These are phyloP conservation scores for Drosophila eugracilis DNA, from an alignment of 1,140 invertebrate species.

Conservation along the genomic window DNA sequence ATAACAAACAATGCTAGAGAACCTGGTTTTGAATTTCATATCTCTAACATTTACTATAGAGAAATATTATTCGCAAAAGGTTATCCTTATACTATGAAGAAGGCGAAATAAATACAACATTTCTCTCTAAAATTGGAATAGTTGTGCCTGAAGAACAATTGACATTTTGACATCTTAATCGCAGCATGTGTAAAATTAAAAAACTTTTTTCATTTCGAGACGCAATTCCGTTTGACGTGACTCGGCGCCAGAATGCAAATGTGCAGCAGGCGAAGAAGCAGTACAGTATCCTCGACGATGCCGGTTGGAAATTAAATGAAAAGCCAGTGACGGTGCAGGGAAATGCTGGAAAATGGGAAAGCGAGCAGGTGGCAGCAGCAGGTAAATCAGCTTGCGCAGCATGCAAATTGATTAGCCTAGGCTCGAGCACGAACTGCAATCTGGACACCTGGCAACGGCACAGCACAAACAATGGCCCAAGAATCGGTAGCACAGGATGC, in stretches of 20 bases:
- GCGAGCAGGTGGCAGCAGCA: conserved; percentile 22
- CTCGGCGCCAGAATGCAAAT: conserved; percentile 43
- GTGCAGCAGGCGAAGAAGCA: conserved; percentile 26
- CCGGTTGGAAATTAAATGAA: conserved; percentile 52
- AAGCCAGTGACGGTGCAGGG: conserved; percentile 14
- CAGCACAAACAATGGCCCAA: conserved; percentile 8
- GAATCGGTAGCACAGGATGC: conserved; percentile 9
- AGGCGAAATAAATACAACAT: not conserved
- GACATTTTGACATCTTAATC: conserved; percentile 63
- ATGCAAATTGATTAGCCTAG: conserved; percentile 69
- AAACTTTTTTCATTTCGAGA: conserved; percentile 57
- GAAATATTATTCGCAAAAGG: not conserved
- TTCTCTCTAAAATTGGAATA: not conserved
- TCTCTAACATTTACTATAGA: not conserved
- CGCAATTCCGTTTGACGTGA: conserved; percentile 41
- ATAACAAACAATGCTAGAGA: too few relatives aligned
- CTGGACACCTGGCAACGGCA: conserved; percentile 38
- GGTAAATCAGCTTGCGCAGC: conserved; percentile 41
- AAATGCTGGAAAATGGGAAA: not conserved
- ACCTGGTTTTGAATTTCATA: too few relatives aligned
- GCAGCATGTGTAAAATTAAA: conserved; percentile 61
- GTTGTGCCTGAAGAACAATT: conserved; percentile 34
- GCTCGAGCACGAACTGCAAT: conserved; percentile 34
- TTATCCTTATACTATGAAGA: not conserved
- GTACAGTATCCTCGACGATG: conserved; percentile 1